Percentiles rank a stretch among this genome's conserved stretches.
These are phyloP conservation scores for Halictus quadricinctus DNA, from an alignment of 2,888 invertebrate species.

Conservation along the genomic window DNA sequence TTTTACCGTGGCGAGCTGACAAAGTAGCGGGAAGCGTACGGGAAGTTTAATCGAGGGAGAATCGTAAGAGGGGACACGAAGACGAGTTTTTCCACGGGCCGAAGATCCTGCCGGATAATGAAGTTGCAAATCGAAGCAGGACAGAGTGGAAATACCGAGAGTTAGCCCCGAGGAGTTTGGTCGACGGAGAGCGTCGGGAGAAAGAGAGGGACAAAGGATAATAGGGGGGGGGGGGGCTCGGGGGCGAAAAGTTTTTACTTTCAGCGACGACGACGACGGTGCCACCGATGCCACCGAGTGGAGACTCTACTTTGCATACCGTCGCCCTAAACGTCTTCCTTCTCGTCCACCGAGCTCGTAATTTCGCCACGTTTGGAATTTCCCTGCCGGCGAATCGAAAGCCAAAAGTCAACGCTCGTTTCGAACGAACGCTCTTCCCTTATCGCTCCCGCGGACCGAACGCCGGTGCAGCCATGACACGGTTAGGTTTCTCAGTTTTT, in stretches of 20 bases:
- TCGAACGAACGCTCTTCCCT: not conserved
- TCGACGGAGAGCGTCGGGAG: not conserved
- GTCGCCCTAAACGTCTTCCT: conserved; percentile 45
- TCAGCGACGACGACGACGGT: conserved; percentile 17
- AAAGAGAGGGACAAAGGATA: not conserved
- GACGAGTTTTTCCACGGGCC: conserved; percentile 54
- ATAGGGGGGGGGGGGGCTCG: conserved; percentile 2
- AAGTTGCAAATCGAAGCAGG: conserved; percentile 70
- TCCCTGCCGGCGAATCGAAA: conserved; percentile 31
- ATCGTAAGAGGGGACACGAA: conserved; percentile 41
- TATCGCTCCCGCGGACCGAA: not conserved
- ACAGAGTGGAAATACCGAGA: conserved; percentile 33
- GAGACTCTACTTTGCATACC: conserved; percentile 55
- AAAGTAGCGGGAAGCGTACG: conserved; percentile 29
- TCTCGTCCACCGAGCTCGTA: conserved; percentile 11
- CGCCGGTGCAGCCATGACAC: not conserved
- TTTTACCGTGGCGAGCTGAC: conserved; percentile 39
- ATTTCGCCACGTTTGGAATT: conserved; percentile 37
- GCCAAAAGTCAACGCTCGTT: conserved; percentile 12
- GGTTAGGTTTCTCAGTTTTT: not conserved
- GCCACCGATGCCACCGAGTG: conserved; percentile 27
- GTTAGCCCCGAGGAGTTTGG: conserved; percentile 31
- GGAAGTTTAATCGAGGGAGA: conserved; percentile 62
- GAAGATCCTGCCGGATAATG: conserved; percentile 62
- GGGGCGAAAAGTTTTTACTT: conserved; percentile 58